Base-by-base conservation (phyloP, 2,888 invertebrate species). In the Tenthredo amoena region DNA sequence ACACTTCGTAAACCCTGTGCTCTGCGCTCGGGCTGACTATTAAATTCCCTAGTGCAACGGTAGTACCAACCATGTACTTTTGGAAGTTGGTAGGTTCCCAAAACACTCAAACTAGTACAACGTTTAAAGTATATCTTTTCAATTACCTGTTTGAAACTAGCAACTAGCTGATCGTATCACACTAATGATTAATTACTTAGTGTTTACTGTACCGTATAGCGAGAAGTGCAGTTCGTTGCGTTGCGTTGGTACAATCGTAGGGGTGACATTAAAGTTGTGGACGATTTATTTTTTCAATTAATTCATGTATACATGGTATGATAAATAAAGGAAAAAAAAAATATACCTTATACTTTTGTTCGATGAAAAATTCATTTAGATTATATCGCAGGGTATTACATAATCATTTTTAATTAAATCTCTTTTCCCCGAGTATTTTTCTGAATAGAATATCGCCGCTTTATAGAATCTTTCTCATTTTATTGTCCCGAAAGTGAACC, bases 361-460 rank as follows among this genome's bases (percentile, higher is more conserved):
- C 71, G 26, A 31, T n/a, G 10, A 47, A 47, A 76, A 40, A 26
- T 76, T 47, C 47, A 76, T 47, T 5, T 47, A 76, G 76, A 76
- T 76, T 26, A 26, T 47, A 76, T 76, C 76, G 26, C n/a, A 7
- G 12, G 26, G 40, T 47, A 43, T 43, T 21, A 7, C 6, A 55
- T 18, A 31, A 50, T 26, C 6, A 77, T 77, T 81, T 81, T 81
- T 62, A 81, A 81, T 81, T 81, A 81, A 81, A n/a, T 62, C 15
- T 37, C 15, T 47, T 47, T 15, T 3, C 12, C 31, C 72, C 55
- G 9, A 77, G 62, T 37, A 26, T 50, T 50, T 81, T 62, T 37
- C 31, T 62, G 40, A 81, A 37, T 37, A 62, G 62, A 37, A 50
- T n/a, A 21, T 62, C 81, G 47, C n/a, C 34, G 37, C n/a, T 62